A percentile compares a stretch with the other conserved stretches of the same genome.
Conservation (phyloP, 2,888 invertebrate species). For the Tupiocoris notatus region DNA sequence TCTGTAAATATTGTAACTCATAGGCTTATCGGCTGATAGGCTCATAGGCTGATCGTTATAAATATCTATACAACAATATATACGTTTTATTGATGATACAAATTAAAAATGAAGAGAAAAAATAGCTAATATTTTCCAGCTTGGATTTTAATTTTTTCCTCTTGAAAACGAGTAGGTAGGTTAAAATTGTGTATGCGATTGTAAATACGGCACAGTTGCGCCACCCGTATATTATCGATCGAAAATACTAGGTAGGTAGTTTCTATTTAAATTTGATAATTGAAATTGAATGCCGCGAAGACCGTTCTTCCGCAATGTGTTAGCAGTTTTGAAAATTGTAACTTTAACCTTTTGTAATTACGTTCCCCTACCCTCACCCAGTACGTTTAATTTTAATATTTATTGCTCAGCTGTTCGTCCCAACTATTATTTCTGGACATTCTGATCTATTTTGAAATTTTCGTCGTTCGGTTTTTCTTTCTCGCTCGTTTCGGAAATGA, state of each 20-base stretch:
- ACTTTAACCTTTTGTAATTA: conserved; percentile 13
- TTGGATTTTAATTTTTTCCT: conserved; percentile 40
- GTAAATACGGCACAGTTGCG: conserved; percentile 28
- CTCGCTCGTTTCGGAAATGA: too few species aligned
- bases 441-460: background rate
- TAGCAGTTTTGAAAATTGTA: conserved; percentile 1
- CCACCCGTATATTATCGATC: background rate
- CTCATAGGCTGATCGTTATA: conserved; percentile 36
- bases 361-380: conserved; percentile 2
- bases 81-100: background rate
- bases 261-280: background rate
- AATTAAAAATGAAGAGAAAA: conserved; percentile 16
- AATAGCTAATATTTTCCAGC: conserved; percentile 45
- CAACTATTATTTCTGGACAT: background rate
- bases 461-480: background rate
- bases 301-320: background rate
- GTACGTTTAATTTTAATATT: conserved; percentile 14
- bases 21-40: too few species aligned
- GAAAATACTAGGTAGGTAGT: background rate
- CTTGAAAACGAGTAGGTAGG: too few species aligned
- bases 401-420: conserved; percentile 18
- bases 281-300: background rate
- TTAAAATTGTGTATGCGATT: conserved; percentile 38
- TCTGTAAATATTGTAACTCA: conserved; percentile 40
- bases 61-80: conserved; percentile 23